Evolutionary conservation across 2,113 vertebrate genomes (phyloP), one percentile per base, ranked within the genome.

Genomic region (Mellivora capensis): DNA sequence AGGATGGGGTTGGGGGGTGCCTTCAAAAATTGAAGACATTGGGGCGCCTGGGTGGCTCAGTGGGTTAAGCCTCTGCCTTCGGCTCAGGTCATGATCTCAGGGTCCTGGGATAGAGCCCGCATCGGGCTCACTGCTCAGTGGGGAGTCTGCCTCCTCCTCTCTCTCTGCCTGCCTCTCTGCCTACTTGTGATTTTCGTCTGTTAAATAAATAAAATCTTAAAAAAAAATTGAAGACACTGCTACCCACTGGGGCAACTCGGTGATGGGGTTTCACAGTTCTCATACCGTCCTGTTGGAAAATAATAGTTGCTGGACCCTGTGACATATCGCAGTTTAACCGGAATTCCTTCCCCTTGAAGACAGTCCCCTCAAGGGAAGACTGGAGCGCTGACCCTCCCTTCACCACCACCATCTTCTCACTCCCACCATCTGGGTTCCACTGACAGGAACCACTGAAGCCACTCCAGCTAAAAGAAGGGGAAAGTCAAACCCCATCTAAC

Each of bases 1-100:
- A 7, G n/a, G 27, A 15, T 52, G 14, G 1, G 14, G 0, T 20
- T 20, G 2, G 4, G 2, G 4, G 20, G 29, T 29, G 34, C 23
- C 42, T 76, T 92, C 52, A 76, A 64, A 95, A 54, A 18, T 3
- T 25, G 18, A 85, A 72, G 72, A 23, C 31, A 15, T 1, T 85
- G 71, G n/a, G n/a, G n/a, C n/a, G n/a, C n/a, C n/a, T n/a, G n/a
- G n/a, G n/a, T n/a, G n/a, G n/a, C n/a, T n/a, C n/a, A n/a, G n/a
- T n/a, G n/a, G n/a, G n/a, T n/a, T n/a, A n/a, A n/a, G n/a, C n/a
- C n/a, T n/a, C n/a, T n/a, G n/a, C n/a, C n/a, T n/a, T n/a, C n/a
- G n/a, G n/a, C n/a, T n/a, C n/a, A n/a, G n/a, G n/a, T n/a, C n/a
- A n/a, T n/a, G n/a, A n/a, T n/a, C n/a, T n/a, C n/a, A n/a, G n/a